Evolutionary conservation across 2,797 vertebrate genomes (phyloP).

Genomic region (Odontamblyopus rebecca): DNA sequence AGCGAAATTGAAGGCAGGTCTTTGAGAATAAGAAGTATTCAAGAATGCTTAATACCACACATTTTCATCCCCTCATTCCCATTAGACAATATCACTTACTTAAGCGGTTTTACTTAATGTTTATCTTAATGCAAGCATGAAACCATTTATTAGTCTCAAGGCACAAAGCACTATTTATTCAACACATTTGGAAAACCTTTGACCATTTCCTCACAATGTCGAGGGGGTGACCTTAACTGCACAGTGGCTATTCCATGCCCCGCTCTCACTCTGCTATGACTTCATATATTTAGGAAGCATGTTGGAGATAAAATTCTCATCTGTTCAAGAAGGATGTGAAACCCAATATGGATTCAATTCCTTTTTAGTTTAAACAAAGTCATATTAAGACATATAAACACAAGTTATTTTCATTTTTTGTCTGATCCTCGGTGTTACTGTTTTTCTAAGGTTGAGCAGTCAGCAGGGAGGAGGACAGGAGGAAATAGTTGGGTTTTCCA

Average conservation of each 20-base stretch:
- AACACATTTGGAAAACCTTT: constrained; percentile 40
- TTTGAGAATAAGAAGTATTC: background rate
- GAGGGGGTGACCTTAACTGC: constrained; percentile 51
- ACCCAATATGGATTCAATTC: constrained; percentile 66
- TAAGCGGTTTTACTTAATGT: constrained; percentile 28
- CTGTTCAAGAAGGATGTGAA: constrained; percentile 70
- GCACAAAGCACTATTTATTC: constrained; percentile 43
- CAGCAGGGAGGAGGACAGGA: constrained; percentile 52
- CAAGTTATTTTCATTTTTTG: constrained; percentile 32
- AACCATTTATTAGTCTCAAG: constrained; percentile 48
- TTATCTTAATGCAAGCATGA: constrained; percentile 28
- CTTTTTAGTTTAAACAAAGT: constrained; percentile 55
- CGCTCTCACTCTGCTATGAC: constrained; percentile 55
- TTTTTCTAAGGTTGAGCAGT: constrained; percentile 61
- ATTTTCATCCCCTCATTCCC: constrained; percentile 31
- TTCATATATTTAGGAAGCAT: constrained; percentile 66
- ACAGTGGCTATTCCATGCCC: constrained; percentile 46
- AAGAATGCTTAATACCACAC: constrained; percentile 14
- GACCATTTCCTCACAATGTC: constrained; percentile 43
- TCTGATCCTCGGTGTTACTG: constrained; percentile 43
- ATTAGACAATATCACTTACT: constrained; percentile 31
- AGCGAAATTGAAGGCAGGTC: constrained; percentile 13
- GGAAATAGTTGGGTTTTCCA: constrained; percentile 67
- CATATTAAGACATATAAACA: constrained; percentile 68
- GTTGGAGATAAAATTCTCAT: constrained; percentile 60